Percentiles rank a stretch among this genome's conserved stretches.
phyloP scores from a whole-genome alignment of 2,797 vertebrate species.

The Myotis myotis region DNA sequence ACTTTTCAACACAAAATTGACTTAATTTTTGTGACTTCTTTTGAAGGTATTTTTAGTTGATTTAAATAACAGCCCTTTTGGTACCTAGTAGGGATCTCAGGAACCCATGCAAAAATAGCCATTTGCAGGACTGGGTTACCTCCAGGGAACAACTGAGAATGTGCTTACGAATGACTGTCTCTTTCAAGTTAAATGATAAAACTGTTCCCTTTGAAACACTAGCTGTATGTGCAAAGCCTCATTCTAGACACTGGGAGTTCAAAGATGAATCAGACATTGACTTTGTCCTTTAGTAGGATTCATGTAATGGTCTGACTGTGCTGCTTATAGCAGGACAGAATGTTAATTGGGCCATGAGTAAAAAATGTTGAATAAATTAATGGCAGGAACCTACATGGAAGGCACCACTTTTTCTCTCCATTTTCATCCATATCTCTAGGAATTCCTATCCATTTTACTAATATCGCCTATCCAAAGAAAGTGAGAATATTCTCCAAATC shows the following conservation, averaged over 20 bases:
- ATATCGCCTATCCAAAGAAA: not conserved
- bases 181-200: not conserved
- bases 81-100: not conserved
- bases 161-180: not conserved
- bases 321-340: not conserved
- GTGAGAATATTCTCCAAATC: not conserved
- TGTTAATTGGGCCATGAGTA: not conserved
- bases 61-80: not conserved
- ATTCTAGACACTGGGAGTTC: not conserved
- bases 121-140: not conserved
- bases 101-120: not conserved
- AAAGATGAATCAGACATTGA: not conserved
- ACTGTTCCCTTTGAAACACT: not conserved
- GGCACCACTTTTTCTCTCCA: not conserved
- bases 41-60: not conserved
- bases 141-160: not conserved
- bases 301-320: not conserved
- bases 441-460: not conserved
- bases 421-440: not conserved
- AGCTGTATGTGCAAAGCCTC: not conserved
- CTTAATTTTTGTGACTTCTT: constrained; percentile 9
- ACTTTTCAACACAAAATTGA: not conserved
- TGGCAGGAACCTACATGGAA: not conserved
- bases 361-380: not conserved
- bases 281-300: not conserved